These are phyloP conservation scores for Crioceris asparagi DNA, from an alignment of 2,888 invertebrate genomes.

Conservation along the genomic window DNA sequence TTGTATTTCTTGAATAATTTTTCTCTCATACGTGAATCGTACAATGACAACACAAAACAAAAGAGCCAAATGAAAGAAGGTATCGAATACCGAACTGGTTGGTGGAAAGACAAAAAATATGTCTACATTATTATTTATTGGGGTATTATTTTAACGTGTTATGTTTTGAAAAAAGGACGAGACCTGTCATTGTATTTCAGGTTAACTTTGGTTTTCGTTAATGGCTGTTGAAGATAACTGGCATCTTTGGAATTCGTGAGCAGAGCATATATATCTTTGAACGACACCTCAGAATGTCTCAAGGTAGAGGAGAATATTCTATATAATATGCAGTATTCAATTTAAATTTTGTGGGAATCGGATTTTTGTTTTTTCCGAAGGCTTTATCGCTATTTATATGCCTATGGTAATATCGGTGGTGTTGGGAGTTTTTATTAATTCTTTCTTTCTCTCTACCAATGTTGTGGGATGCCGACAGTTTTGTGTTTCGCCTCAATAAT, in stretches of 20 bases:
- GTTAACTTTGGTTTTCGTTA: constrained; percentile 32
- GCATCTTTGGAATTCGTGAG: constrained; percentile 29
- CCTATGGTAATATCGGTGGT: constrained; percentile 35
- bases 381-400: constrained; percentile 35
- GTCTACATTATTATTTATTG: constrained; percentile 22
- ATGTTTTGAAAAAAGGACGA: constrained; percentile 22
- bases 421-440: too few relatives aligned
- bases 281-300: constrained; percentile 34
- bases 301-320: constrained; percentile 30
- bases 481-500: constrained; percentile 27
- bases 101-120: constrained; percentile 12
- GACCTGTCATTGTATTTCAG: constrained; percentile 25
- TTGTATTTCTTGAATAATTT: too few relatives aligned
- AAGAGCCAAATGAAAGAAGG: too few relatives aligned
- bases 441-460: too few relatives aligned
- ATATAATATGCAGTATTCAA: constrained; percentile 36
- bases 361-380: constrained; percentile 29
- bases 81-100: too few relatives aligned
- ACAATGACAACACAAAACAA: too few relatives aligned
- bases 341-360: constrained; percentile 36
- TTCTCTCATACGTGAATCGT: too few relatives aligned
- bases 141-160: constrained; percentile 18
- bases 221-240: constrained; percentile 32
- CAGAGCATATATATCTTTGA: constrained; percentile 33
- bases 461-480: constrained; percentile 25